Evolutionary conservation across 2,797 vertebrate genomes (phyloP).

Genomic region (Epinephelus awoara): DNA sequence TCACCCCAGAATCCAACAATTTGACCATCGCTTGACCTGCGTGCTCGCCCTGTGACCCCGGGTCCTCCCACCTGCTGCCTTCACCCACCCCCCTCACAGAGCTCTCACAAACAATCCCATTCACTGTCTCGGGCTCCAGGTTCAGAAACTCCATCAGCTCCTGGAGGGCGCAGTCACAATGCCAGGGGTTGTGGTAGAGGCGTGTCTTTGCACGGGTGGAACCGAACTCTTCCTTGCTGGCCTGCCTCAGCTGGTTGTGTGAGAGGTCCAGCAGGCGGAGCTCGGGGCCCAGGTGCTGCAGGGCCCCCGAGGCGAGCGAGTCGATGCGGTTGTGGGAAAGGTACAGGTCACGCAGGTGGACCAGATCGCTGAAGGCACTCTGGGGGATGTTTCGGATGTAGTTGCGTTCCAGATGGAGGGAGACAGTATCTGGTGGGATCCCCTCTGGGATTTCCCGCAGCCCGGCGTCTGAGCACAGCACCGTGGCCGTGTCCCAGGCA

Average conservation of each 20-base stretch:
- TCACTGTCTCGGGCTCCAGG: constrained; percentile 82
- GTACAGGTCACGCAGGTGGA: constrained; percentile 85
- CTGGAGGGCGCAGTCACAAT: constrained; percentile 87
- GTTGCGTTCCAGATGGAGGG: constrained; percentile 88
- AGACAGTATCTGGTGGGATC: constrained; percentile 82
- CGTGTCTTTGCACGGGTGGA: constrained; percentile 82
- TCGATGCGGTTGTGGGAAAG: constrained; percentile 88
- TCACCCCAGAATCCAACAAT: constrained; percentile 85
- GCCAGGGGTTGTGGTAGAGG: constrained; percentile 88
- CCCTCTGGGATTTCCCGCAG: constrained; percentile 84
- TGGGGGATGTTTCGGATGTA: constrained; percentile 84
- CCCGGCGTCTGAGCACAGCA: constrained; percentile 82
- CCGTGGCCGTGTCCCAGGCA: constrained; percentile 80
- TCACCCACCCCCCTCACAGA: constrained; percentile 81
- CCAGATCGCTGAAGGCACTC: constrained; percentile 80
- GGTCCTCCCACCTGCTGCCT: constrained; percentile 84
- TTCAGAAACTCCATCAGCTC: constrained; percentile 86
- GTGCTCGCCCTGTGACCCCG: constrained; percentile 77
- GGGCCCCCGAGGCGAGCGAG: constrained; percentile 80
- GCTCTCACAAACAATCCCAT: constrained; percentile 77
- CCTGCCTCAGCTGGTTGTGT: constrained; percentile 83
- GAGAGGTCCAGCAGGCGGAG: constrained; percentile 87
- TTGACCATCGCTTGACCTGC: constrained; percentile 83
- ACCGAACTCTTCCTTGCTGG: constrained; percentile 74
- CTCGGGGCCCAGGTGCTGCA: constrained; percentile 81